Base-by-base conservation (phyloP, 2,888 invertebrate genomes). In the Drosophila anomelani region DNA sequence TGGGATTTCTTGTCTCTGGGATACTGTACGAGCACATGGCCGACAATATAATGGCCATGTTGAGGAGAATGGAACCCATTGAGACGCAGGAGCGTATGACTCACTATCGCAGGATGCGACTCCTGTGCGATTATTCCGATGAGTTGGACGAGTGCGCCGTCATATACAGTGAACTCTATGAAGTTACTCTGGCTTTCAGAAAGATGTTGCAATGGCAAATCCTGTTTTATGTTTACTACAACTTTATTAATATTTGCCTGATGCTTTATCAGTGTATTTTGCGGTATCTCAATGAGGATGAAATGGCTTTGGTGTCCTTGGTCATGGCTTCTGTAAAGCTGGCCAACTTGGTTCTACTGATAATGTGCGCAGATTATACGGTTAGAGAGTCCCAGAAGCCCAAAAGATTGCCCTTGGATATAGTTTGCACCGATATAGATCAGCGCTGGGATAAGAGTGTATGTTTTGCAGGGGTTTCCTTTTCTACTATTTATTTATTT, bases 371-470 rank as follows among this genome's bases (percentile, higher is more conserved):
- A 0, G 85, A 91, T 41, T 80, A 72, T 36, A 75, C 77, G 8
- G 84, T 90, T 23, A 58, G 59, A 10, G 77, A 79, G 26, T 91
- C 91, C 0, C 78, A 69, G 12, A 62, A 80, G 53, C 89, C 91
- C 0, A 80, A 79, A 10, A 75, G 67, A 2, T 43, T 91, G 26
- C 78, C 87, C 3, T 51, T 91, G 77, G 90, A 91, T 47, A 72
- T 85, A 12, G 74, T 91, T 2, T 90, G 90, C 49, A 81, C 85
- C 8, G 90, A 89, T 36, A 80, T 90, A 1, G 91, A 91, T 77
- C 75, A 56, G 15, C 81, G 91, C 3, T 91, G 91, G 91, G 89
- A 90, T 57, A 80, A 76, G 17, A 90, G 89, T 67, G 91, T 91
- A 77, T 76, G 91, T 80, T 20, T 6, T 1, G 0, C 2, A 0